Conservation (phyloP, 2,888 invertebrate genomes). For the Branchipolynoe longqiensis region DNA sequence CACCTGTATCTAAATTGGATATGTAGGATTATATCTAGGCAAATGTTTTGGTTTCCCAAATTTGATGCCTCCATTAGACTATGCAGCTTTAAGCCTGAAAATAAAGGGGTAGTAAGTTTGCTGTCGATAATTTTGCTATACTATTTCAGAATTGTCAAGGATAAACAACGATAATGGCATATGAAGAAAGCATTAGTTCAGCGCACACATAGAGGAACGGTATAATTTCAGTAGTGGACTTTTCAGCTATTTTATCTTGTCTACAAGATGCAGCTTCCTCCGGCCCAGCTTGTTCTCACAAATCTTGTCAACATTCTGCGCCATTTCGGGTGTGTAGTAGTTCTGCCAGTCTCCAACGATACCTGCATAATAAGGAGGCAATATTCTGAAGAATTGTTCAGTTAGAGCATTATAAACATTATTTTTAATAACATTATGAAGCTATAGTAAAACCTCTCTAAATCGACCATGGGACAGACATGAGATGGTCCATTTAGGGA, state of each 20-base stretch:
- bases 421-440: not conserved
- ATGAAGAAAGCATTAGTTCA: not conserved
- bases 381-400: not conserved
- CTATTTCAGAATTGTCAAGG: too few species aligned
- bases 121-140: too few species aligned
- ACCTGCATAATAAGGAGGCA: conserved; percentile 57
- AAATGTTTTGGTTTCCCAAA: too few species aligned
- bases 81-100: too few species aligned
- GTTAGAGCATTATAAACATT: not conserved
- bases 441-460: not conserved
- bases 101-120: too few species aligned
- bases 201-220: not conserved
- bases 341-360: conserved; percentile 65
- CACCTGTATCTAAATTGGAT: too few species aligned
- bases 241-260: not conserved
- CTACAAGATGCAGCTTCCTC: not conserved
- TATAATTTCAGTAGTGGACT: not conserved
- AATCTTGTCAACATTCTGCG: conserved; percentile 37
- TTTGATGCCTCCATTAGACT: too few species aligned
- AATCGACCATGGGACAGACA: too few species aligned
- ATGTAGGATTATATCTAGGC: too few species aligned
- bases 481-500: too few species aligned
- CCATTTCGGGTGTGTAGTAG: conserved; percentile 52
- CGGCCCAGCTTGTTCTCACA: not conserved
- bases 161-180: not conserved